These are phyloP conservation scores for Grallaria varia DNA, from an alignment of 2,113 vertebrate genomes.

Conservation along the genomic window DNA sequence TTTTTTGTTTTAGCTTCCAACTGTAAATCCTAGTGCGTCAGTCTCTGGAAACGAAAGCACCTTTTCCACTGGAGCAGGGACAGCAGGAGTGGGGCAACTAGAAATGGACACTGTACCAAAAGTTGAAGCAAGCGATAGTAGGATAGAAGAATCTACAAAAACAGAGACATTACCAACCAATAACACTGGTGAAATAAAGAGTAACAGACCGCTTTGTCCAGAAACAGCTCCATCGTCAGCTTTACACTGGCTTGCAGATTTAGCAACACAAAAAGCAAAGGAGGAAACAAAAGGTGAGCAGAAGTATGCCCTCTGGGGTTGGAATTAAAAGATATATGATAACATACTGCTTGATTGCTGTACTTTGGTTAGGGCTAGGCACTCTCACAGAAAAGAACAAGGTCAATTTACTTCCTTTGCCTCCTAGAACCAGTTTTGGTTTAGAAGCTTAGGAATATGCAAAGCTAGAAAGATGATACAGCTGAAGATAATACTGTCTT, in stretches of 20 bases:
- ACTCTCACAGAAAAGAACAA: not conserved
- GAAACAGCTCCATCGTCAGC: slow-evolving; percentile 90
- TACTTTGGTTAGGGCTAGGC: not conserved
- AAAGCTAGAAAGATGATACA: not conserved
- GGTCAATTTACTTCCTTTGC: not conserved
- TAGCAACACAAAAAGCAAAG: slow-evolving; percentile 97
- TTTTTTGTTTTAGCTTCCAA: slow-evolving; percentile 70
- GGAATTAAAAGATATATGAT: not conserved
- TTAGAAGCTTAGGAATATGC: not conserved
- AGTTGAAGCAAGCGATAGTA: slow-evolving; percentile 67
- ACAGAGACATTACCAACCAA: slow-evolving; percentile 56
- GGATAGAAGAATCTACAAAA: slow-evolving; percentile 72
- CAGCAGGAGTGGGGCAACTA: slow-evolving; percentile 38
- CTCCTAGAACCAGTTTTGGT: not conserved
- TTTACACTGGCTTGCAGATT: slow-evolving; percentile 95
- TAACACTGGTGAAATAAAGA: slow-evolving; percentile 79
- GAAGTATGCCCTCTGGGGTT: not conserved
- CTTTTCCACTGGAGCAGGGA: slow-evolving; percentile 70
- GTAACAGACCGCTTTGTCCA: slow-evolving; percentile 76
- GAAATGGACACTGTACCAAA: slow-evolving; percentile 69
- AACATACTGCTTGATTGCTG: not conserved
- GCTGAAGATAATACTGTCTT: not conserved
- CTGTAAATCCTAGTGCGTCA: slow-evolving; percentile 70
- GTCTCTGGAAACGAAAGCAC: slow-evolving; percentile 69
- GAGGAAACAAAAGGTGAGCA: slow-evolving; percentile 94